Evolutionary conservation across 1,140 invertebrate genomes (phyloP), one percentile per base, ranked within the genome.

Genomic region (Nasonia vitripennis): DNA sequence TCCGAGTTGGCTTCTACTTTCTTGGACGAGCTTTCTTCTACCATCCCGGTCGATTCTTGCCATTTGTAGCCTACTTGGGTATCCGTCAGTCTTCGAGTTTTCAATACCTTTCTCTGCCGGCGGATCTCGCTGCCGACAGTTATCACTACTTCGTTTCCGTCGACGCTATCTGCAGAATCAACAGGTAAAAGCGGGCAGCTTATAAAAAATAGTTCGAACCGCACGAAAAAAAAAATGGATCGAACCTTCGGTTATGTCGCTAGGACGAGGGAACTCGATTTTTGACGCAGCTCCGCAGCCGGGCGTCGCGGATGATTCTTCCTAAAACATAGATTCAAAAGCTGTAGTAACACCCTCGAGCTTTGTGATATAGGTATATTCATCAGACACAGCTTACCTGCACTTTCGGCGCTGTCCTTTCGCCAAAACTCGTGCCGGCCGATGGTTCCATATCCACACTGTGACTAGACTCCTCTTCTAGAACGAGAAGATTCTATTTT

Each of bases 51-150:
- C 7, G 45, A 31, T 78, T 81, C 48, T 31, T 20, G 84, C 87
- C 86, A 88, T 62, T 88, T 83, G 51, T 89, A 90, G 12, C 89
- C 88, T 6, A 90, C 85, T 80, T 89, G 87, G 4, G 87, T 88
- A 31, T 90, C 89, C 2, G 89, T 89, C 14, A 90, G 81, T 79
- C 89, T 81, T 71, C 89, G 84, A 0, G 89, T 90, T 80, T 90
- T 90, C 12, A 90, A 71, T 5, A 89, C 45, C 70, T 88, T 88
- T 70, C 86, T 89, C 31, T 74, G 79, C 31, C 73, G 79, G 27
- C 81, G 85, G 20, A 82, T 75, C n/a, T 86, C 79, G 34, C 86
- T 86, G 4, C 87, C 87, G 1, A 87, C 87, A 3, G 86, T 87
- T 45, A 89, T 86, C 9, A 88, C 79, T 3, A 86, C 83, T 11